A percentile compares a stretch with the other conserved stretches of the same genome.
Evolutionary conservation across 2,797 vertebrate species (phyloP).

Genomic region (Pipistrellus kuhlii): DNA sequence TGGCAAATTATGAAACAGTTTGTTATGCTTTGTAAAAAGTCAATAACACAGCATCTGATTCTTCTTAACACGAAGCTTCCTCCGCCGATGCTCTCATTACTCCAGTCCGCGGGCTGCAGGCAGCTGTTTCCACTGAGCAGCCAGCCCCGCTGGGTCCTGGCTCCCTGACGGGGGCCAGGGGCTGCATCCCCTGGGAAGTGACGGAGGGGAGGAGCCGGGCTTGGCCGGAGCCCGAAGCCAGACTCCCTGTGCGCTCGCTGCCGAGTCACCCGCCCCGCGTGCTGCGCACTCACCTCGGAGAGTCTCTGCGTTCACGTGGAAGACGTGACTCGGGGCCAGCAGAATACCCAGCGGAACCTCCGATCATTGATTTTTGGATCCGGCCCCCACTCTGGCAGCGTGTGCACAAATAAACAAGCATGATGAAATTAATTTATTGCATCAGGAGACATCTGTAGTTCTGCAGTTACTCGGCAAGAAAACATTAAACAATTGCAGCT

Average conservation of each 20-base stretch:
- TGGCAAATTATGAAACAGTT: constrained; percentile 84
- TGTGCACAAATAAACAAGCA: constrained; percentile 83
- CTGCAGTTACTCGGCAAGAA: constrained; percentile 78
- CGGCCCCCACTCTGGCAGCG: constrained; percentile 81
- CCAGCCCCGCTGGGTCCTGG: constrained; percentile 57
- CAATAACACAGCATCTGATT: constrained; percentile 82
- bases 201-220: constrained; percentile 45
- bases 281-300: background rate
- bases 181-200: constrained; percentile 69
- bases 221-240: background rate
- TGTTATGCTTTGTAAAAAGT: constrained; percentile 81
- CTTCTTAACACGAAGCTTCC: constrained; percentile 81
- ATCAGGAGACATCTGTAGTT: constrained; percentile 83
- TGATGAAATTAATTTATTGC: constrained; percentile 85
- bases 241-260: constrained; percentile 21
- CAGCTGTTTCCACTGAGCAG: constrained; percentile 81
- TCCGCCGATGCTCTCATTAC: constrained; percentile 80
- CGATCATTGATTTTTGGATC: constrained; percentile 78
- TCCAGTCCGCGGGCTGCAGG: constrained; percentile 80
- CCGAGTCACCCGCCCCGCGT: background rate
- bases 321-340: constrained; percentile 62
- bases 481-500: constrained; percentile 83
- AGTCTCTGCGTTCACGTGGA: constrained; percentile 45
- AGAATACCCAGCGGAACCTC: constrained; percentile 63
- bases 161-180: background rate